Base-by-base conservation (phyloP, 2,797 vertebrate genomes). In the Agapornis canus region DNA sequence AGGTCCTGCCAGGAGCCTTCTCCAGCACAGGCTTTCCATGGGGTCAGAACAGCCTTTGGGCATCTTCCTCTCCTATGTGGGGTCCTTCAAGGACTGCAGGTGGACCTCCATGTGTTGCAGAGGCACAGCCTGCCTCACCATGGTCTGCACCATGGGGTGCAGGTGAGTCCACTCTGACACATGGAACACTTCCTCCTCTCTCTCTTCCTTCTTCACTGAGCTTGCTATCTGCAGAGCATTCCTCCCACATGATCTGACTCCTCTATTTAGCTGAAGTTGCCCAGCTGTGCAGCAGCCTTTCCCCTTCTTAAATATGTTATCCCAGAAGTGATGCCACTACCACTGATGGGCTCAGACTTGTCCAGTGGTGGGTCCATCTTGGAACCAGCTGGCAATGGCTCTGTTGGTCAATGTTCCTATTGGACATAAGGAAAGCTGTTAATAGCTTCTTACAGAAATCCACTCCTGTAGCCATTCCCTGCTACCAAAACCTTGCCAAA, bases 281-380 rank as follows among this genome's bases (percentile, higher is more conserved):
- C 54, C 22, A 23, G 14, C 21, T 35, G 54, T 56, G 54, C n/a
- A 57, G n/a, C n/a, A 35, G 35, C n/a, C 22, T 16, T 59, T 12
- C 12, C 7, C 13, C 12, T 31, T 47, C 43, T 47, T 75, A 75
- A 31, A 21, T 31, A 6, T 23, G 26, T 29, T 6, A 39, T 39
- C 27, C 32, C 7, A 39, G 27, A 48, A 45, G 27, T 6, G 6
- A 29, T 39, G 39, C 71, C 32, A 21, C 32, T 2, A 9, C 18
- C 21, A 13, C 11, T 5, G 32, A 39, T n/a, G 27, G 20, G 18
- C 56, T 60, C 27, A 27, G 21, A 43, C 35, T 60, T 39, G 27
- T 10, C 16, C 16, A 39, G 32, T 2, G 2, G 7, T 2, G 0
- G 15, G 42, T 60, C 16, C 16, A 18, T 48, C 56, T 25, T 47